Conservation (phyloP, 2,888 invertebrate genomes). For the Deroplatys truncata region DNA sequence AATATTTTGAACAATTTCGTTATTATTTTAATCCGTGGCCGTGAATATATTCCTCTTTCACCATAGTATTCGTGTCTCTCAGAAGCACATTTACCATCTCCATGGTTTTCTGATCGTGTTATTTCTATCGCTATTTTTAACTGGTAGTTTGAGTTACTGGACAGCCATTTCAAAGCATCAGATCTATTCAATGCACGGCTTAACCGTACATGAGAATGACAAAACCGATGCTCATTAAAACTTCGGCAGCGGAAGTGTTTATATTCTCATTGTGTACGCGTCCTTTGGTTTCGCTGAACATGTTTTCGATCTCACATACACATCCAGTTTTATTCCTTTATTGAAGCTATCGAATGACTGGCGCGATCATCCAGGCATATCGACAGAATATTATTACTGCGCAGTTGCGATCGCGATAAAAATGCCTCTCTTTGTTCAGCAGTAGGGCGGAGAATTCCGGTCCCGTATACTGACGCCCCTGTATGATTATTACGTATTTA, state of each 20-base stretch:
- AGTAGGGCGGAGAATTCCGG: background rate
- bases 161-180: background rate
- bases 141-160: background rate
- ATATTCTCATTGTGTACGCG: background rate
- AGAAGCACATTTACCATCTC: too few relatives aligned
- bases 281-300: background rate
- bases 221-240: background rate
- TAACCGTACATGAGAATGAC: background rate
- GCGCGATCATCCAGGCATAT: conserved; percentile 3
- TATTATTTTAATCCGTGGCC: too few relatives aligned
- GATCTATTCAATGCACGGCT: background rate
- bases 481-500: conserved; percentile 3
- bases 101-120: too few relatives aligned
- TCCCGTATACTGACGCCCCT: background rate
- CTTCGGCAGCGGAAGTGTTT: background rate
- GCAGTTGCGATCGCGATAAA: background rate
- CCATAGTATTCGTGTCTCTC: too few relatives aligned
- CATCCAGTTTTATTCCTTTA: conserved; percentile 2
- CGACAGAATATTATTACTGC: conserved; percentile 3
- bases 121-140: too few relatives aligned
- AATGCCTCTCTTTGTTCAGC: background rate
- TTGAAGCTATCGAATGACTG: conserved; percentile 7
- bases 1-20: too few relatives aligned
- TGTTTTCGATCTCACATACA: background rate
- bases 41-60: too few relatives aligned